Percentiles rank a stretch among this genome's conserved stretches.
Evolutionary conservation across 2,888 invertebrate species (phyloP).

Genomic region (Caenorhabditis sp.): DNA sequence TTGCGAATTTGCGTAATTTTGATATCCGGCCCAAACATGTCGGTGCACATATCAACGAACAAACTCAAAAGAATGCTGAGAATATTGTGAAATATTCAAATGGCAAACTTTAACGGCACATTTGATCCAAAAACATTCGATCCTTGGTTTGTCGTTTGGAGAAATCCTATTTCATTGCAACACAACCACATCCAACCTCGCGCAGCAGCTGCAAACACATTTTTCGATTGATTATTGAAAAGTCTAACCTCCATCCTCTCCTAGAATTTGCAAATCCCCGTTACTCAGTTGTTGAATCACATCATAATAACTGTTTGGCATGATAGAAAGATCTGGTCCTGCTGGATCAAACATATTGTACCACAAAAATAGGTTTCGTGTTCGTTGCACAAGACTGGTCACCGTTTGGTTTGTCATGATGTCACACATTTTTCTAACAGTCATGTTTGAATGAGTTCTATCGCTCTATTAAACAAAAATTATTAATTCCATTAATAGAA

Average conservation of each 20-base stretch:
- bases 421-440: conserved; percentile 61
- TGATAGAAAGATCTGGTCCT: conserved; percentile 19
- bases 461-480: conserved; percentile 63
- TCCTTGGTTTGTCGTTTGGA: conserved; percentile 71
- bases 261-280: conserved; percentile 41
- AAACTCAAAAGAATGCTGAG: conserved; percentile 48
- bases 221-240: background rate
- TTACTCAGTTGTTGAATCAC: conserved; percentile 40
- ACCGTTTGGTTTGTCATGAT: conserved; percentile 59
- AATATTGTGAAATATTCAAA: background rate
- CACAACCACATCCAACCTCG: conserved; percentile 74
- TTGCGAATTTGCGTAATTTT: conserved; percentile 49
- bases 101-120: conserved; percentile 62
- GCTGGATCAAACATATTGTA: conserved; percentile 51
- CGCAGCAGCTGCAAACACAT: conserved; percentile 45
- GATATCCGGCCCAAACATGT: conserved; percentile 64
- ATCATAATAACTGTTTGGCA: conserved; percentile 59
- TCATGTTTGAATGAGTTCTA: conserved; percentile 58
- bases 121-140: conserved; percentile 67
- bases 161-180: conserved; percentile 73
- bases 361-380: conserved; percentile 54
- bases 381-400: conserved; percentile 37
- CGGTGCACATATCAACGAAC: conserved; percentile 71
- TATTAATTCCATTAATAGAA: conserved; percentile 1
- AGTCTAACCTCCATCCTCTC: conserved; percentile 41